A percentile compares a stretch with the other conserved stretches of the same genome.
Conservation (phyloP, 2,888 invertebrate genomes). For the Ferrisia virgata region DNA sequence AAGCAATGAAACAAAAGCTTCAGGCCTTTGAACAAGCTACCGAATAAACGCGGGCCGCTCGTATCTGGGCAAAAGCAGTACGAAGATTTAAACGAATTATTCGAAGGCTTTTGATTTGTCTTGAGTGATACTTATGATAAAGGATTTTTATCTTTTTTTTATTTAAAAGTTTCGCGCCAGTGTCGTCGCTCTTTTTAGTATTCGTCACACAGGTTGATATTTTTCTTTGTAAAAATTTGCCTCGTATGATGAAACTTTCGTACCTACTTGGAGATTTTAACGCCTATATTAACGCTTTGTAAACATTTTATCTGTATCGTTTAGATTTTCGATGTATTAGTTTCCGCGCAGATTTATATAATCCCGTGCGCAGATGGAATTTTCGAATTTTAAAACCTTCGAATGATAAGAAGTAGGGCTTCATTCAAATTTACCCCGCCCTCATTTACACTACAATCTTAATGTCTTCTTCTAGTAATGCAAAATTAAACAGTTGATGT, state of each 20-base stretch:
- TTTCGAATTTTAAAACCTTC: too few relatives aligned
- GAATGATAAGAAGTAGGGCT: too few relatives aligned
- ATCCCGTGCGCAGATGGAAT: too few relatives aligned
- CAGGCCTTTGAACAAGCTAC: slow-evolving; percentile 41
- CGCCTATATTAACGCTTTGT: not conserved
- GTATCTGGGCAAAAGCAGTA: slow-evolving; percentile 36
- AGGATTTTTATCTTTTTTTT: slow-evolving; percentile 39
- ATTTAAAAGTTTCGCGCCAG: slow-evolving; percentile 3
- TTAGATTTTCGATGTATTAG: too few relatives aligned
- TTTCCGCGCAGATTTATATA: too few relatives aligned
- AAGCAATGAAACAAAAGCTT: slow-evolving; percentile 44
- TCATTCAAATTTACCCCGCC: too few relatives aligned
- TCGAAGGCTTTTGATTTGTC: slow-evolving; percentile 43
- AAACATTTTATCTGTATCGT: not conserved
- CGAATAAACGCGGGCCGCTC: slow-evolving; percentile 14
- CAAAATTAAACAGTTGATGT: too few relatives aligned
- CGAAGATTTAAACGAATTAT: slow-evolving; percentile 46
- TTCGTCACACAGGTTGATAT: not conserved
- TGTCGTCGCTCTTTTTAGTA: slow-evolving; percentile 21
- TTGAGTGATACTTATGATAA: slow-evolving; percentile 41
- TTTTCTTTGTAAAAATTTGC: not conserved
- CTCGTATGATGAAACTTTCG: not conserved
- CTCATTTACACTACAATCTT: too few relatives aligned
- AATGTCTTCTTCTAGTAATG: too few relatives aligned
- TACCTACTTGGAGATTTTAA: not conserved